Percentiles rank a stretch among this genome's conserved stretches.
These are phyloP conservation scores for Sympetrum striolatum DNA, from an alignment of 2,888 invertebrate species.

Conservation along the genomic window DNA sequence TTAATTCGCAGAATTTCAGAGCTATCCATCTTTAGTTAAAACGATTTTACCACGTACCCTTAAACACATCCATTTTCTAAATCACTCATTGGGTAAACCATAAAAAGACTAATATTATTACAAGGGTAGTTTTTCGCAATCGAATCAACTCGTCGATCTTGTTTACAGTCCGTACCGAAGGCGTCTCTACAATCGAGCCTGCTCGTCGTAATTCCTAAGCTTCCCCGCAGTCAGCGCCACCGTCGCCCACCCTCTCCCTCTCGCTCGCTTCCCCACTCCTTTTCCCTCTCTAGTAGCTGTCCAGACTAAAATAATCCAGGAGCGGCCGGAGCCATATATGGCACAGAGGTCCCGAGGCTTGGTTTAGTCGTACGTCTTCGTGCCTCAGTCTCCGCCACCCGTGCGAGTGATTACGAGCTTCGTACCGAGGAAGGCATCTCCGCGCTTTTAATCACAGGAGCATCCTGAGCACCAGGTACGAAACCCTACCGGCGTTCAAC, in stretches of 20 bases:
- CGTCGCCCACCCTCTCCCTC: not conserved
- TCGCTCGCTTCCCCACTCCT: not conserved
- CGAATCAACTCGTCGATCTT: too few species aligned
- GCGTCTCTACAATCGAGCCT: not conserved
- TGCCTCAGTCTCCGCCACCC: conserved; percentile 22
- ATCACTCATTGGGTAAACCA: too few species aligned
- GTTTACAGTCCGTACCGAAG: not conserved
- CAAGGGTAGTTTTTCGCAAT: too few species aligned
- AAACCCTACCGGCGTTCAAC: not conserved
- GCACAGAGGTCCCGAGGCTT: conserved; percentile 23
- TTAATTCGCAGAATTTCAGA: too few species aligned
- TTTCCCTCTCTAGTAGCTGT: conserved; percentile 13
- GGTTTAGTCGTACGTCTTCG: not conserved
- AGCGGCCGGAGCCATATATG: conserved; percentile 35
- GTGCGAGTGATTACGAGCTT: conserved; percentile 7
- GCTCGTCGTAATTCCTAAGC: not conserved
- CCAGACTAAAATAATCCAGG: conserved; percentile 40
- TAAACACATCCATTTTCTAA: too few species aligned
- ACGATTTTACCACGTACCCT: too few species aligned
- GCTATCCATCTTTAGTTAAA: too few species aligned
- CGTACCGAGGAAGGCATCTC: not conserved
- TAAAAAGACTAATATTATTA: too few species aligned
- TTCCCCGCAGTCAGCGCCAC: conserved; percentile 1
- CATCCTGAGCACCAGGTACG: conserved; percentile 32
- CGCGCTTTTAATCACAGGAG: not conserved